phyloP scores from a whole-genome alignment of 2,113 vertebrate species.

The Neolamprologus brichardi region DNA sequence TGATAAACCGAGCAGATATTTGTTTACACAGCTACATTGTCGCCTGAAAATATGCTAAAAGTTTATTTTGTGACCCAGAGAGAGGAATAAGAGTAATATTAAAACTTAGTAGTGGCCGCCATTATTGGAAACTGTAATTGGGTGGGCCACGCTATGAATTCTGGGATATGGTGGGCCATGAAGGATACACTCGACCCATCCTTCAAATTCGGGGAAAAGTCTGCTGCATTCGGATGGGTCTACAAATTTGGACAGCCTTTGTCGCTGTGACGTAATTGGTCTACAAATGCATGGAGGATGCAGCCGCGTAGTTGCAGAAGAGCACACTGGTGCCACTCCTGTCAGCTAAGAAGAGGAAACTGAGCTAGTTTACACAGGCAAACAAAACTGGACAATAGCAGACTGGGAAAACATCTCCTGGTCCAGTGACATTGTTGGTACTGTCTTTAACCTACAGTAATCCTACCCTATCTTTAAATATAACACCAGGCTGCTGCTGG shows the following conservation, averaged over 20 bases:
- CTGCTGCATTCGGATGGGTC: accelerated
- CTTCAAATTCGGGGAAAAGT: neutral
- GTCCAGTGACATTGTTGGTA: neutral
- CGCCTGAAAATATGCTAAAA: neutral
- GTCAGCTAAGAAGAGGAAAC: neutral
- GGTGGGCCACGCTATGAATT: neutral
- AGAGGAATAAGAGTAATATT: neutral
- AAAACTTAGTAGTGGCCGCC: accelerated
- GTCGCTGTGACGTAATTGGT: neutral
- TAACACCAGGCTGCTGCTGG: neutral
- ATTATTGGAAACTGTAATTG: neutral
- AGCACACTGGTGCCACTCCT: neutral
- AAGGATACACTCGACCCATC: neutral
- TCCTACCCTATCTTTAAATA: neutral
- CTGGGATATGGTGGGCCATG: neutral
- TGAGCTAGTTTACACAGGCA: neutral
- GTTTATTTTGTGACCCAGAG: neutral
- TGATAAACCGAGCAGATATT: neutral
- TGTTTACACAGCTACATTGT: neutral
- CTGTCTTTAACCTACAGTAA: neutral
- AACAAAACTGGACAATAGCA: neutral
- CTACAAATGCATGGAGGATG: neutral
- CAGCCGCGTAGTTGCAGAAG: neutral
- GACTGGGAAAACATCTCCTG: neutral
- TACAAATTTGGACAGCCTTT: neutral